These are phyloP conservation scores for Stictocephala bisonia DNA, from an alignment of 2,888 invertebrate genomes.

Conservation along the genomic window DNA sequence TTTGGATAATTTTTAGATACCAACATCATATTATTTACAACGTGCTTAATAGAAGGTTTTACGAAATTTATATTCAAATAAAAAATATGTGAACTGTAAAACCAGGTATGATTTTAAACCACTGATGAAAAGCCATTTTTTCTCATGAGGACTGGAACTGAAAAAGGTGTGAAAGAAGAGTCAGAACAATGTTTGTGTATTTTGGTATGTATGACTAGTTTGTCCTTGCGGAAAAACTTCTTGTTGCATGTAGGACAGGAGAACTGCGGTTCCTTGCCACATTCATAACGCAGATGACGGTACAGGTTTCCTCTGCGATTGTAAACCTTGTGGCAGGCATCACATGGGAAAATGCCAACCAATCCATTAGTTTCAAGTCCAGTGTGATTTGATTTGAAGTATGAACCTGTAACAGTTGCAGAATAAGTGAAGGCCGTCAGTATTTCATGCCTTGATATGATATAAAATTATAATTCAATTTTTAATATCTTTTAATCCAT, in stretches of 20 bases:
- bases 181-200: conserved; percentile 8
- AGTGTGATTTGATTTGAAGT: no score
- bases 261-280: conserved; percentile 66
- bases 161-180: neutral
- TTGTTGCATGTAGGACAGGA: conserved; percentile 64
- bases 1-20: no score
- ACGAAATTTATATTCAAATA: no score
- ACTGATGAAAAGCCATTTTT: conserved; percentile 11
- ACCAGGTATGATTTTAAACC: no score
- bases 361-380: conserved; percentile 12
- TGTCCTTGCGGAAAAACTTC: conserved; percentile 54
- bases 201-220: conserved; percentile 35
- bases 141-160: neutral
- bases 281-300: conserved; percentile 63
- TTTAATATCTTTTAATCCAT: no score
- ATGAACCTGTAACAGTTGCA: no score
- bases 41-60: no score
- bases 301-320: conserved; percentile 52
- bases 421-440: no score
- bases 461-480: no score
- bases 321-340: conserved; percentile 54
- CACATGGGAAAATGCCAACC: conserved; percentile 50
- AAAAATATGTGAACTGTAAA: no score
- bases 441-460: no score
- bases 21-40: no score